phyloP scores from a whole-genome alignment of 92 coral and sea anemone species.

The Porites divaricata region DNA sequence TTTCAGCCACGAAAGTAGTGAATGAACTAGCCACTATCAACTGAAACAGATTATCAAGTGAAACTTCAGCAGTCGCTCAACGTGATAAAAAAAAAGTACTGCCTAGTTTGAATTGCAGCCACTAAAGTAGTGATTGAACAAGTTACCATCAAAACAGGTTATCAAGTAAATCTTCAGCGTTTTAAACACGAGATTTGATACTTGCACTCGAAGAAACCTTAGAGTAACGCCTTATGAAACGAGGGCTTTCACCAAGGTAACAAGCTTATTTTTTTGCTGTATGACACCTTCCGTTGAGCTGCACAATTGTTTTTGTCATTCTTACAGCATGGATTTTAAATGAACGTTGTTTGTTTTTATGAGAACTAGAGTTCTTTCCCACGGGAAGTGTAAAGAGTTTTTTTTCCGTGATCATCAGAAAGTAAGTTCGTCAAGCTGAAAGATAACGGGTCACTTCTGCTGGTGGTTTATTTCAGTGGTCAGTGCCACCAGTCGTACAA shows the following conservation, averaged over 20 bases:
- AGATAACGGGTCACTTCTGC: neutral
- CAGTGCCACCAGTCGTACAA: neutral
- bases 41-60: too few species aligned
- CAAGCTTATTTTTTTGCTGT: neutral
- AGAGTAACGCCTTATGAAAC: too few species aligned
- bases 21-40: neutral
- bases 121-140: too few species aligned
- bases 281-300: neutral
- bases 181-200: too few species aligned
- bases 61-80: too few species aligned
- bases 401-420: conserved; percentile 15
- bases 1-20: neutral
- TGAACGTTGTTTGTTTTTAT: neutral
- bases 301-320: neutral
- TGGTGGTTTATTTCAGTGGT: conserved; percentile 29
- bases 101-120: too few species aligned
- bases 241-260: neutral
- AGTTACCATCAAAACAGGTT: too few species aligned
- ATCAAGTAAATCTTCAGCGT: too few species aligned
- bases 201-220: too few species aligned
- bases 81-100: too few species aligned
- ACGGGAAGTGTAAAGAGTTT: conserved; percentile 30
- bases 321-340: neutral
- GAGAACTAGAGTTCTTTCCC: conserved; percentile 26
- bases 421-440: neutral